These are phyloP conservation scores for Chaetodon trifasciatus DNA, from an alignment of 2,797 vertebrate species.

Conservation along the genomic window DNA sequence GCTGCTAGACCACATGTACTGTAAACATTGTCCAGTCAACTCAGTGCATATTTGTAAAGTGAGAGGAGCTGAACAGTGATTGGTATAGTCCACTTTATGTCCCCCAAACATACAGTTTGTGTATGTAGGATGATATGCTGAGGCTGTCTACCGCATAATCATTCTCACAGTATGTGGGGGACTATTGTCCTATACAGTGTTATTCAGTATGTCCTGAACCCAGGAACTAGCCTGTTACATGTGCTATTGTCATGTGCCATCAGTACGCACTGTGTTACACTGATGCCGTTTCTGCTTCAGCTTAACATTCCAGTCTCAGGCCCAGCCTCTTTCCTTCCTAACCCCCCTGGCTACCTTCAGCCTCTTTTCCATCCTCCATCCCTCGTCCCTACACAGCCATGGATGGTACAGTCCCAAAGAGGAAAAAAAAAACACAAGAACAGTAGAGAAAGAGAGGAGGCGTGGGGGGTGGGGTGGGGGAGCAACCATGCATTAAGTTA, in stretches of 20 bases:
- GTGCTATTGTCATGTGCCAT: slow-evolving; percentile 45
- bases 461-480: slow-evolving; percentile 1
- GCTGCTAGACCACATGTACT: background rate
- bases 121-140: slow-evolving; percentile 4
- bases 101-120: background rate
- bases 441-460: slow-evolving; percentile 46
- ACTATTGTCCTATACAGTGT: slow-evolving; percentile 16
- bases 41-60: background rate
- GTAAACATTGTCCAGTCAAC: background rate
- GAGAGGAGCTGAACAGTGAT: background rate
- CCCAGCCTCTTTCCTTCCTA: slow-evolving; percentile 45
- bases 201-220: slow-evolving; percentile 16
- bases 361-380: slow-evolving; percentile 64
- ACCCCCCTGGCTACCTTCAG: slow-evolving; percentile 64
- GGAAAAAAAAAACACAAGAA: slow-evolving; percentile 47
- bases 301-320: slow-evolving; percentile 73
- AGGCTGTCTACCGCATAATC: background rate
- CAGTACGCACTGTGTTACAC: slow-evolving; percentile 35
- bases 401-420: slow-evolving; percentile 65
- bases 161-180: slow-evolving; percentile 9
- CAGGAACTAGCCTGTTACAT: slow-evolving; percentile 26
- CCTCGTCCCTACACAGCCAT: slow-evolving; percentile 35
- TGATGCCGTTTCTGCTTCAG: slow-evolving; percentile 55
- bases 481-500: slow-evolving; percentile 80
- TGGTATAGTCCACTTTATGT: background rate